Conservation (phyloP, 2,797 vertebrate species). For the Cephalopachus bancanus region DNA sequence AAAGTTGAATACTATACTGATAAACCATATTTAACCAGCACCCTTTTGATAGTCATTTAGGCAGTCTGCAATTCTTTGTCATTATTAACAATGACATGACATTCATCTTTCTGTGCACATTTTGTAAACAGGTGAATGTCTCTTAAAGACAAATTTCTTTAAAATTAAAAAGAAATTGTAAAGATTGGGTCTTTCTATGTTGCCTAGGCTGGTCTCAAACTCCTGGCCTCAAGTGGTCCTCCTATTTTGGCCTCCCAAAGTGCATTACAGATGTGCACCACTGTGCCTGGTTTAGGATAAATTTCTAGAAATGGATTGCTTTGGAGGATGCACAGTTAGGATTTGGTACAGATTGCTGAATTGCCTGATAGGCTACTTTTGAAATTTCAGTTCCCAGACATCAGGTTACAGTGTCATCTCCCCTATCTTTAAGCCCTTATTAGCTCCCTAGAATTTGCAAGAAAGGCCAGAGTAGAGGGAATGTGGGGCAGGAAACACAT, state of each 20-base stretch:
- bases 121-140: not conserved
- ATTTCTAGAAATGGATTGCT: constrained; percentile 32
- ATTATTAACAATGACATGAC: not conserved
- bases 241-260: no score
- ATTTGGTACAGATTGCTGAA: not conserved
- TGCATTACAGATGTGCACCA: no score
- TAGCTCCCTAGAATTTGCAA: not conserved
- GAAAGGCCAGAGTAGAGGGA: not conserved
- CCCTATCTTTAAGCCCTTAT: not conserved
- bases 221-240: no score
- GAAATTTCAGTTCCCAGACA: not conserved
- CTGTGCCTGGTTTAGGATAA: not conserved
- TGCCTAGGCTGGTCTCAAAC: no score
- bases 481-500: rapidly evolving
- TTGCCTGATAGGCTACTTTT: not conserved
- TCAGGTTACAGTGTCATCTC: not conserved
- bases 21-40: not conserved
- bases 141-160: constrained; percentile 1
- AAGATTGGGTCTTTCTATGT: no score
- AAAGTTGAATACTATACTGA: not conserved
- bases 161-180: no score
- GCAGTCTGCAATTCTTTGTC: not conserved
- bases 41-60: not conserved
- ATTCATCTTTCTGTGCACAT: not conserved
- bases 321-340: not conserved